These are phyloP conservation scores for Enoplosus armatus DNA, from an alignment of 2,797 vertebrate species.

Conservation along the genomic window DNA sequence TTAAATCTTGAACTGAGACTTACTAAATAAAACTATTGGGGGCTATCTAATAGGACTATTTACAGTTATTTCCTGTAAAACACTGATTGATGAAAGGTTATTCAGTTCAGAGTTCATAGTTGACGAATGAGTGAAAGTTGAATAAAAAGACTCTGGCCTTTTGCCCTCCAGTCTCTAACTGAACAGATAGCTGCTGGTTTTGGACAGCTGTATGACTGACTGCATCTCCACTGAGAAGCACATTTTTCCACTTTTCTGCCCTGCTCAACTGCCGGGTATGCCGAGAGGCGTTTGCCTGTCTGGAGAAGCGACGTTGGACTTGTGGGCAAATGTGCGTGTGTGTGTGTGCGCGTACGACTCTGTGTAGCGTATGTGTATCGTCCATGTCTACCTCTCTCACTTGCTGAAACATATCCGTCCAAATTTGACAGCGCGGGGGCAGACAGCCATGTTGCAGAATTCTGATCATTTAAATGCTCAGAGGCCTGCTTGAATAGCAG, in stretches of 20 bases:
- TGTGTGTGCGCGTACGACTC: slow-evolving; percentile 30
- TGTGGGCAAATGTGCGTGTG: slow-evolving; percentile 64
- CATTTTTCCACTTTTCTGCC: slow-evolving; percentile 82
- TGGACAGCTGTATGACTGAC: slow-evolving; percentile 85
- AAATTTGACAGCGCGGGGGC: slow-evolving; percentile 84
- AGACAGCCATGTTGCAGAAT: slow-evolving; percentile 84
- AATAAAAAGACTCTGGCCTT: slow-evolving; percentile 78
- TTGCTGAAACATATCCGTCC: slow-evolving; percentile 85
- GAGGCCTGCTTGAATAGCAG: slow-evolving; percentile 80
- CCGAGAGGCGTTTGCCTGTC: slow-evolving; percentile 78
- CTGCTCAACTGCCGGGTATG: slow-evolving; percentile 72
- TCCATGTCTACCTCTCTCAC: slow-evolving; percentile 81
- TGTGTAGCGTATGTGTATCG: slow-evolving; percentile 68
- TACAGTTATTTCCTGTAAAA: slow-evolving; percentile 38
- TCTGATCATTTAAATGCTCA: slow-evolving; percentile 87
- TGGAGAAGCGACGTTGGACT: slow-evolving; percentile 78
- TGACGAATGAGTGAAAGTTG: slow-evolving; percentile 75
- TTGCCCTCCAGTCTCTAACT: slow-evolving; percentile 77
- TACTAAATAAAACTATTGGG: slow-evolving; percentile 4
- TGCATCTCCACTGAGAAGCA: slow-evolving; percentile 83
- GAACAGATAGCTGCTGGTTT: slow-evolving; percentile 79
- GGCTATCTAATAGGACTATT: slow-evolving; percentile 2
- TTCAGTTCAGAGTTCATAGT: slow-evolving; percentile 60
- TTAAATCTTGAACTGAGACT: slow-evolving; percentile 17
- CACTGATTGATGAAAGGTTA: slow-evolving; percentile 47